These are phyloP conservation scores for Rhynchomys soricoides DNA, from an alignment of 2,113 vertebrate species.

Conservation along the genomic window DNA sequence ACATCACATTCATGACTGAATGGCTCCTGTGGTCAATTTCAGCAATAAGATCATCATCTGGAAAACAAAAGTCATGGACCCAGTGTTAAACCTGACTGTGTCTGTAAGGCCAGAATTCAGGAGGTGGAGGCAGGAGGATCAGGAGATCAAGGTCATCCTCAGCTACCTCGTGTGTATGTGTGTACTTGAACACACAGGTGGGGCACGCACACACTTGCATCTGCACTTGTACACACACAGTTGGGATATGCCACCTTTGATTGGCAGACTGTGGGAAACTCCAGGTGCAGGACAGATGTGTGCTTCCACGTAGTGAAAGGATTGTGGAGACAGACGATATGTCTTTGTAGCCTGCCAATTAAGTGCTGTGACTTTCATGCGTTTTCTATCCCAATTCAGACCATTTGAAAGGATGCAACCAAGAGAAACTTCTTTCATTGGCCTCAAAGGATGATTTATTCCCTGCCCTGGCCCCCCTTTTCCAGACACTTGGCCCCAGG, in stretches of 20 bases:
- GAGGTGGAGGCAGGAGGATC: background rate
- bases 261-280: background rate
- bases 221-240: background rate
- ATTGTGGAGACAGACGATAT: background rate
- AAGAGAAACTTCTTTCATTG: background rate
- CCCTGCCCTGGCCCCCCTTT: background rate
- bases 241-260: background rate
- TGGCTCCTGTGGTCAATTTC: background rate
- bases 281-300: no score
- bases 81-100: background rate
- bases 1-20: background rate
- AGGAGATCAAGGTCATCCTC: background rate
- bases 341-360: rapidly evolving
- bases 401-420: background rate
- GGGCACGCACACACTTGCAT: background rate
- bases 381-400: background rate
- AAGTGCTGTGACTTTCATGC: background rate
- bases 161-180: background rate
- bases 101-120: background rate
- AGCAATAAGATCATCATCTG: background rate
- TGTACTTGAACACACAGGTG: background rate
- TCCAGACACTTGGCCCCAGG: background rate
- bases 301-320: background rate
- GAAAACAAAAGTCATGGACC: background rate
- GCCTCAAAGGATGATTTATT: no score